Conservation (phyloP, 2,888 invertebrate genomes). For the Linyphia triangularis region DNA sequence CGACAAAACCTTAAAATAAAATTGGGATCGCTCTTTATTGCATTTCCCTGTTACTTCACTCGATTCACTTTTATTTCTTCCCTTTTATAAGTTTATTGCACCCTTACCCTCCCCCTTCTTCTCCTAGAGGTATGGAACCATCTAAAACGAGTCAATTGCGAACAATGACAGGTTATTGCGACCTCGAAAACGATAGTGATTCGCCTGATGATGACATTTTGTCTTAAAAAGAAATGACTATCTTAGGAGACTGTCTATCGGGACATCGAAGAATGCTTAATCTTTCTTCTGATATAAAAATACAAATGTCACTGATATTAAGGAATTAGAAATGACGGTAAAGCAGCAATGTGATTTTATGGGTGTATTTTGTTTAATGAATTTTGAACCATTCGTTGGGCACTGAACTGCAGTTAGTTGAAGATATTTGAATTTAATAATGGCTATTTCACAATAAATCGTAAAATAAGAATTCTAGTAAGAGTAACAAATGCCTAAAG, state of each 20-base stretch:
- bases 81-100: conserved; percentile 27
- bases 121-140: conserved; percentile 2
- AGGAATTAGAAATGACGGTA: neutral
- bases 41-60: conserved; percentile 43
- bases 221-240: conserved; percentile 23
- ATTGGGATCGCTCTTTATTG: conserved; percentile 54
- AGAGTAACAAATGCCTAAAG: no score
- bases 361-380: no score
- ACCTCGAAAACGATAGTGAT: conserved; percentile 33
- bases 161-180: conserved; percentile 62
- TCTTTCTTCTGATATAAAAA: neutral
- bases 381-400: no score
- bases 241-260: neutral
- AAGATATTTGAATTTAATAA: no score
- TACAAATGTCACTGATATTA: neutral
- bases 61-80: neutral
- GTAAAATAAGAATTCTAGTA: no score
- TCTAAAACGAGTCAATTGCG: conserved; percentile 54
- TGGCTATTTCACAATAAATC: no score
- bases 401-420: no score
- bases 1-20: conserved; percentile 40
- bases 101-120: neutral
- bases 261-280: conserved; percentile 39
- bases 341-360: neutral
- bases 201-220: conserved; percentile 50